Evolutionary conservation across 2,113 vertebrate species (phyloP), one percentile per base, ranked within the genome.

Genomic region (Propithecus coquereli): DNA sequence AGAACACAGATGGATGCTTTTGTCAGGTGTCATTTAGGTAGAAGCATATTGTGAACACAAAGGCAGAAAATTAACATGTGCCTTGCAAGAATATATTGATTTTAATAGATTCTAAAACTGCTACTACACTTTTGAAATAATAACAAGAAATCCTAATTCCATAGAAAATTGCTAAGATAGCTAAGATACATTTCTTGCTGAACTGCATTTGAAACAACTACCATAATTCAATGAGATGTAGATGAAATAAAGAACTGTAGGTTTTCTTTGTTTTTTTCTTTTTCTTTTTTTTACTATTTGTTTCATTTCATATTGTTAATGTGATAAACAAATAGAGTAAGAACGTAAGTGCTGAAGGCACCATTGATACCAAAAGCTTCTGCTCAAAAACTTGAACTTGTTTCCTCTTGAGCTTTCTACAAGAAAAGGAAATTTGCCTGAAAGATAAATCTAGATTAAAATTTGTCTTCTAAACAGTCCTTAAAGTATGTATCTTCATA

Each of bases 351-450:
- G 9, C 25, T 81, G 52, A 91, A 52, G 23, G 25, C 8, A 94
- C 65, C 59, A 81, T 0, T 57, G 22, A 77, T 71, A 3, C 3
- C 18, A 37, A 5, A 63, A 82, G n/a, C 45, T 84, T 71, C 37
- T 12, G 66, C 40, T 85, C 18, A 82, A 85, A 92, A 73, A 23
- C 5, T 32, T 71, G 25, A 68, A 43, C 47, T 17, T 61, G 12
- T 83, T 76, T 96, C 59, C 22, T 87, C 27, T 66, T 81, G 66
- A 61, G 65, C 20, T 90, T 92, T 61, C 54, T 66, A 80, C 40
- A 40, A 84, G 30, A 86, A 89, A 91, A 86, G 5, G 2, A 91
- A 93, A 80, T 83, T 50, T 96, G n/a, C n/a, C 66, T 96, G 74
- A 90, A 90, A 89, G 59, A 32, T 22, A 20, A 68, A 8, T 76